Evolutionary conservation across 1,140 invertebrate species (phyloP).

Genomic region (Dinoponera quadriceps): DNA sequence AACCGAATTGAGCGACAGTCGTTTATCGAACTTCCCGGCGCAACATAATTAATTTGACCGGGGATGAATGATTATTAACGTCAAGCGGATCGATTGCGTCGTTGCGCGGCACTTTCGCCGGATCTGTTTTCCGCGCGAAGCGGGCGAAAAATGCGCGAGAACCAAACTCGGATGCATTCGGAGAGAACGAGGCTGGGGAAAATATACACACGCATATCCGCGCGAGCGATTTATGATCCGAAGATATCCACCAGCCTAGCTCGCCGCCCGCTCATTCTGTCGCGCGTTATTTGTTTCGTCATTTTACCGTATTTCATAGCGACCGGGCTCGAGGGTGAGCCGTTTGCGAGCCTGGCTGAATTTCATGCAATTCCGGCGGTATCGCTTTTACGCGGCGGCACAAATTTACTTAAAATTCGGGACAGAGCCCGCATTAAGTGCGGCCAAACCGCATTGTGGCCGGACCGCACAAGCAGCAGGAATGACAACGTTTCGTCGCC

Average conservation of each 20-base stretch:
- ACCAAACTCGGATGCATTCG: neutral
- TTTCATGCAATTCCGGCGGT: conserved; percentile 49
- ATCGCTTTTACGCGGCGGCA: conserved; percentile 45
- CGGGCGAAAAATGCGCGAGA: neutral
- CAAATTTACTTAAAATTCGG: conserved; percentile 59
- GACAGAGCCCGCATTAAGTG: conserved; percentile 45
- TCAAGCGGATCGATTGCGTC: neutral
- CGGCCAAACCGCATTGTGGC: conserved; percentile 51
- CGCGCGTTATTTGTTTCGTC: conserved; percentile 37
- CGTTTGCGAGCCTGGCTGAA: conserved; percentile 17
- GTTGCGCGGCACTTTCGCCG: neutral
- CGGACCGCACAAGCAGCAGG: conserved; percentile 23
- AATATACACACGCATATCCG: neutral
- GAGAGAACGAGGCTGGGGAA: neutral
- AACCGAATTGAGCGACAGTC: neutral
- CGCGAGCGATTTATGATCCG: conserved; percentile 24
- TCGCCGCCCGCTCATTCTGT: conserved; percentile 13
- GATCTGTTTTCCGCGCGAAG: neutral
- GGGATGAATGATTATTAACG: conserved; percentile 23
- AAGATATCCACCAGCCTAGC: conserved; percentile 15
- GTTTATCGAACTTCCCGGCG: neutral
- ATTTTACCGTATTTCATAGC: conserved; percentile 37
- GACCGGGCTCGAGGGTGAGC: neutral
- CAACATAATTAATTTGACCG: conserved; percentile 20
- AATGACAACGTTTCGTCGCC: conserved; percentile 50